These are phyloP conservation scores for Podarcis raffonei DNA, from an alignment of 2,113 vertebrate species.

Conservation along the genomic window DNA sequence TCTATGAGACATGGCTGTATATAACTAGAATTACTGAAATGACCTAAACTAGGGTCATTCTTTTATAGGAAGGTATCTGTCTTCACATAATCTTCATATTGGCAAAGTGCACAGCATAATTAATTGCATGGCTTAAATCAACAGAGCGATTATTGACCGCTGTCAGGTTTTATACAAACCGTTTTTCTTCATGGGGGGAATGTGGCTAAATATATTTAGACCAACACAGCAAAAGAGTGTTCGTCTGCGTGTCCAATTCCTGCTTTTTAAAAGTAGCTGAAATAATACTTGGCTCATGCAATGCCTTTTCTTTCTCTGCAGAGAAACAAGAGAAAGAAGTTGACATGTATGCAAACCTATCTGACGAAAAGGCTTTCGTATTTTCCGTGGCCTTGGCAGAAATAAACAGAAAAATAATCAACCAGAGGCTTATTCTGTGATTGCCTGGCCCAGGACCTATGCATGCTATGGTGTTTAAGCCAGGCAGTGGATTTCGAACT, in stretches of 20 bases:
- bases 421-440: slow-evolving; percentile 93
- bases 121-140: no score
- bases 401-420: slow-evolving; percentile 99
- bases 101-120: no score
- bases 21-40: background rate
- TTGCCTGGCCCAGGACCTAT: slow-evolving; percentile 49
- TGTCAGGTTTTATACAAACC: no score
- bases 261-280: background rate
- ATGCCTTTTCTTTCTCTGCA: slow-evolving; percentile 76
- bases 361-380: slow-evolving; percentile 97
- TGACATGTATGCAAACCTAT: slow-evolving; percentile 96
- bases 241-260: background rate
- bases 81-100: no score
- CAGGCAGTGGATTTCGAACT: slow-evolving; percentile 63
- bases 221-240: background rate
- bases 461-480: slow-evolving; percentile 69
- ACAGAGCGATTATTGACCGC: no score
- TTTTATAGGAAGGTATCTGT: background rate
- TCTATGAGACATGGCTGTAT: background rate
- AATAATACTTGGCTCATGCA: slow-evolving; percentile 57
- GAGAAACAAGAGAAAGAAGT: slow-evolving; percentile 98
- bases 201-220: no score
- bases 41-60: background rate
- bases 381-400: slow-evolving; percentile 98
- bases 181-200: no score